Evolutionary conservation across 1,140 invertebrate species (phyloP).

Genomic region (Drosophila sechellia): DNA sequence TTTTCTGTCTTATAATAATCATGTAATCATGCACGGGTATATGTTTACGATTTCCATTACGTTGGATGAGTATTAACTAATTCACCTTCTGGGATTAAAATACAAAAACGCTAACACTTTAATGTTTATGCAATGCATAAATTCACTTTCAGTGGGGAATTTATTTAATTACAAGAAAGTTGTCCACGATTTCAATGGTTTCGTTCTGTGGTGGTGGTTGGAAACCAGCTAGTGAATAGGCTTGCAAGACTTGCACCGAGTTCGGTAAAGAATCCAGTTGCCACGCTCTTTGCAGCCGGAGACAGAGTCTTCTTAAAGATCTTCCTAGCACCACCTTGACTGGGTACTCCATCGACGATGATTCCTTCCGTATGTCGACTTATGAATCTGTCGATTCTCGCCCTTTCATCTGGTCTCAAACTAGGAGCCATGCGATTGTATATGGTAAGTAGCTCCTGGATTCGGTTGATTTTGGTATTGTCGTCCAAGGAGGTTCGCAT

Average conservation of each 20-base stretch:
- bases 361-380: neutral
- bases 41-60: too few species aligned
- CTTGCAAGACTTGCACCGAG: neutral
- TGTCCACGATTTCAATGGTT: too few species aligned
- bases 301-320: neutral
- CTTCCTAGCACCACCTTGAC: neutral
- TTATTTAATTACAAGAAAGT: too few species aligned
- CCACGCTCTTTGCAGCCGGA: neutral
- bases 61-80: too few species aligned
- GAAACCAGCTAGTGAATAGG: neutral
- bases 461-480: slow-evolving; percentile 3
- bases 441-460: slow-evolving; percentile 5
- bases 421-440: neutral
- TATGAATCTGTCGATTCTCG: neutral
- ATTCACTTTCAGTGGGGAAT: too few species aligned
- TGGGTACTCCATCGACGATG: slow-evolving; percentile 6
- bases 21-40: too few species aligned
- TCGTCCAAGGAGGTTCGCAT: neutral
- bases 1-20: too few species aligned
- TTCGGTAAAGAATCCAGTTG: neutral
- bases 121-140: too few species aligned
- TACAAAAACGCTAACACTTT: too few species aligned
- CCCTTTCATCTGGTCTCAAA: neutral
- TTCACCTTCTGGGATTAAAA: too few species aligned
- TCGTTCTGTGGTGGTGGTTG: too few species aligned